phyloP scores from a whole-genome alignment of 2,113 vertebrate species.

The Grammomys dolichurus region DNA sequence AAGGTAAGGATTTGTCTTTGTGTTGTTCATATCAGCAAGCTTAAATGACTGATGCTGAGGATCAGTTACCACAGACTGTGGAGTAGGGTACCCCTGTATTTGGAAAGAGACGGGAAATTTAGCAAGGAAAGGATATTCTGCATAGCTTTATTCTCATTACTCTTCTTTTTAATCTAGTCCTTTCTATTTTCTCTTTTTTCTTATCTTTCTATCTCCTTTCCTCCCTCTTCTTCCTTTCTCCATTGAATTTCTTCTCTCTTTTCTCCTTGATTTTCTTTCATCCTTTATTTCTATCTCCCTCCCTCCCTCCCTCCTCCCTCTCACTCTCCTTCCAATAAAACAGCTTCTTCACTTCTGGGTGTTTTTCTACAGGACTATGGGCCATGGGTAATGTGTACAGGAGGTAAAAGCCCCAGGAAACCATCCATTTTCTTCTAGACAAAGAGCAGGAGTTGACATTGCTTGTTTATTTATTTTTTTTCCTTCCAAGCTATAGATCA shows the following conservation, averaged over 20 bases:
- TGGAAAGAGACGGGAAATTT: not conserved
- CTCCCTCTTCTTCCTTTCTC: not conserved
- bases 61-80: not conserved
- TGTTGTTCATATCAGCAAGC: not conserved
- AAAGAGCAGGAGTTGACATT: conserved; percentile 50
- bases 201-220: not conserved
- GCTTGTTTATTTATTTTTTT: conserved; percentile 80
- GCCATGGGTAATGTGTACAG: not conserved
- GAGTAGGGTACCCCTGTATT: not conserved
- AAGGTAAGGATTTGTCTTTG: not conserved
- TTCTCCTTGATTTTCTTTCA: not conserved
- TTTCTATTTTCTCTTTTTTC: not conserved
- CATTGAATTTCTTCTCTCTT: not conserved
- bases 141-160: not conserved
- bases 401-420: conserved; percentile 6
- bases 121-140: not conserved
- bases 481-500: conserved; percentile 67
- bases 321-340: not conserved
- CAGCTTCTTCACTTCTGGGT: not conserved
- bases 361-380: not conserved
- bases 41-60: not conserved
- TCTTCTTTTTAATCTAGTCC: conserved; percentile 1
- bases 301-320: not conserved
- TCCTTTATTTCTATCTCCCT: no score
- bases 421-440: conserved; percentile 70